phyloP scores from a whole-genome alignment of 2,888 invertebrate species.

The Eristalis pertinax region DNA sequence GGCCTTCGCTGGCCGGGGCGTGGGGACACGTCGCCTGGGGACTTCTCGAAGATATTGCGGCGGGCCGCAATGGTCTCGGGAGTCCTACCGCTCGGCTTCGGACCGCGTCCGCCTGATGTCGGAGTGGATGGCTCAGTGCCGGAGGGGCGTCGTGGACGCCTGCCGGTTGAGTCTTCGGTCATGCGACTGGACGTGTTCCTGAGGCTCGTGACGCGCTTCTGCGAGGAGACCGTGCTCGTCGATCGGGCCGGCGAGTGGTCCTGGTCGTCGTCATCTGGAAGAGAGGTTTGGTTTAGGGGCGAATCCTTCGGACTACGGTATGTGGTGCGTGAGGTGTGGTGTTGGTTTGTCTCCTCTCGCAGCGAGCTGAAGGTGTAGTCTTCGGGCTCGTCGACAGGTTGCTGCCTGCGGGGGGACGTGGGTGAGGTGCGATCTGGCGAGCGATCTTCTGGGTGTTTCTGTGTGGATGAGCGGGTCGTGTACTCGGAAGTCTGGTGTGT shows the following conservation, averaged over 20 bases:
- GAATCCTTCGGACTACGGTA: slow-evolving; percentile 59
- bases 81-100: slow-evolving; percentile 63
- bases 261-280: slow-evolving; percentile 56
- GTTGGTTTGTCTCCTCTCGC: slow-evolving; percentile 59
- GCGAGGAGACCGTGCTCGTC: slow-evolving; percentile 61
- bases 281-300: slow-evolving; percentile 50
- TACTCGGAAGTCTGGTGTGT: slow-evolving; percentile 42
- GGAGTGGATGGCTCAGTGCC: slow-evolving; percentile 51
- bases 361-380: slow-evolving; percentile 58
- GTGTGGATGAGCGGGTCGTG: slow-evolving; percentile 49
- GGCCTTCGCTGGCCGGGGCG: slow-evolving; percentile 75
- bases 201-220: slow-evolving; percentile 38
- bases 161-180: slow-evolving; percentile 43
- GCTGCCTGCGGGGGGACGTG: slow-evolving; percentile 40
- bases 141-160: slow-evolving; percentile 46
- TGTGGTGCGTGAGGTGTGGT: slow-evolving; percentile 57
- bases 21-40: slow-evolving; percentile 66
- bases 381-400: slow-evolving; percentile 59
- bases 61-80: slow-evolving; percentile 78
- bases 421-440: slow-evolving; percentile 56
- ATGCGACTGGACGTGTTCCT: slow-evolving; percentile 26
- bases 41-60: slow-evolving; percentile 78
- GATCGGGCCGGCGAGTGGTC: slow-evolving; percentile 63
- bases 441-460: slow-evolving; percentile 59
- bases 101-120: slow-evolving; percentile 9